These are phyloP conservation scores for Patella caerulea DNA, from an alignment of 2,888 invertebrate species.

Conservation along the genomic window DNA sequence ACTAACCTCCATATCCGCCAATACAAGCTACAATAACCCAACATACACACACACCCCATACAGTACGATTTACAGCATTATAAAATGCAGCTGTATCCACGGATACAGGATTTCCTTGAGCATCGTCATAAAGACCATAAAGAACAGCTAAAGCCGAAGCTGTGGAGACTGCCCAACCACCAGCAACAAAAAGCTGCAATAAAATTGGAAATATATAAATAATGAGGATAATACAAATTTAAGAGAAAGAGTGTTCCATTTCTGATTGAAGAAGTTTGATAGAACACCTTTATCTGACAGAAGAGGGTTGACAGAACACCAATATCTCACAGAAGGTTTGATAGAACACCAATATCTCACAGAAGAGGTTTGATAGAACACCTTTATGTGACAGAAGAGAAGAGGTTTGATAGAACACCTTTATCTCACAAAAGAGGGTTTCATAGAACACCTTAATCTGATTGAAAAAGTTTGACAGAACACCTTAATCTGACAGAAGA, in stretches of 20 bases:
- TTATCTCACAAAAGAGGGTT: not conserved
- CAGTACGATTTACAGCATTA: slow-evolving; percentile 70
- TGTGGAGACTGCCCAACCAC: slow-evolving; percentile 57
- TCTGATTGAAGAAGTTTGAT: not conserved
- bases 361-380: not conserved
- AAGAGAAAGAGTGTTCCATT: not conserved
- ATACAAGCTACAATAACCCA: slow-evolving; percentile 75
- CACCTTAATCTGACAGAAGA: not conserved
- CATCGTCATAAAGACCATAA: slow-evolving; percentile 61
- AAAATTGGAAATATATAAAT: not conserved
- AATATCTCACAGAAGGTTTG: not conserved
- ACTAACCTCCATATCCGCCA: slow-evolving; percentile 72
- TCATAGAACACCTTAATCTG: not conserved
- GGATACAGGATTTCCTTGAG: slow-evolving; percentile 45
- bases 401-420: not conserved
- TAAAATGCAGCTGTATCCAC: slow-evolving; percentile 63
- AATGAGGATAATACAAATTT: not conserved
- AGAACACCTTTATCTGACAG: not conserved
- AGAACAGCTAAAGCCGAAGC: slow-evolving; percentile 50
- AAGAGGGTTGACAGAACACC: not conserved
- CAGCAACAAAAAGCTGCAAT: slow-evolving; percentile 32
- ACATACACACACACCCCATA: slow-evolving; percentile 73
- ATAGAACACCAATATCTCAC: not conserved
- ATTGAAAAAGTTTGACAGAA: not conserved
- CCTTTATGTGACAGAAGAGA: too few relatives aligned